Evolutionary conservation across 2,113 vertebrate species (phyloP), one percentile per base, ranked within the genome.

Genomic region (Phocoena phocoena): DNA sequence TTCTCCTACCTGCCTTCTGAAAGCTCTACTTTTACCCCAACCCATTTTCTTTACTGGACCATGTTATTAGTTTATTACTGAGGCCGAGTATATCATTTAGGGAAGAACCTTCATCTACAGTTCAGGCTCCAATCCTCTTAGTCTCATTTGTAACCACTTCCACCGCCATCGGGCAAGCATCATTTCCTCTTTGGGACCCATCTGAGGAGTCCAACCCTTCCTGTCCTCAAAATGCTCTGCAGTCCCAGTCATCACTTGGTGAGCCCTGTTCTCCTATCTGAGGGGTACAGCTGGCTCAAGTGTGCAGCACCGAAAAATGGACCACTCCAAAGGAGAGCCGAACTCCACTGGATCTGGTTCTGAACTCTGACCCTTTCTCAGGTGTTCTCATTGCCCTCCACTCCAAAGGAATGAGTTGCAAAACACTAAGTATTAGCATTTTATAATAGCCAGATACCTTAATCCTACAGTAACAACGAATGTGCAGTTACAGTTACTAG

Each of bases 341-440:
- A 71, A 38, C 25, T 50, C 17, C 23, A 25, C 23, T 85, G 53
- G 7, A 36, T 55, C 63, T 81, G 50, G 11, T 83, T 93, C 28
- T 95, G 62, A 44, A 70, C 33, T 33, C 41, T 8, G 9, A 79
- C 38, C 15, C 31, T 67, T 55, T 71, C 4, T 93, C 21, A 33
- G 62, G 47, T 82, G 14, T 58, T 86, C 47, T n/a, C 23, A 86
- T 74, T 74, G 50, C 8, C 8, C 58, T 14, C 2, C 25, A 0
- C 26, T 70, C 53, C 33, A 28, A 79, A 82, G 68, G 62, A 91
- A 77, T 89, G 38, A 95, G 36, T 25, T 90, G 53, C 81, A 95
- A 73, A 88, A 93, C 85, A 79, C 88, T 74, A 83, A 91, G 47
- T 38, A 60, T 10, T 31, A 47, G 23, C 83, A 92, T 93, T 86